These are phyloP conservation scores for Ceratitis capitata DNA, from an alignment of 1,140 invertebrate species.

Conservation along the genomic window DNA sequence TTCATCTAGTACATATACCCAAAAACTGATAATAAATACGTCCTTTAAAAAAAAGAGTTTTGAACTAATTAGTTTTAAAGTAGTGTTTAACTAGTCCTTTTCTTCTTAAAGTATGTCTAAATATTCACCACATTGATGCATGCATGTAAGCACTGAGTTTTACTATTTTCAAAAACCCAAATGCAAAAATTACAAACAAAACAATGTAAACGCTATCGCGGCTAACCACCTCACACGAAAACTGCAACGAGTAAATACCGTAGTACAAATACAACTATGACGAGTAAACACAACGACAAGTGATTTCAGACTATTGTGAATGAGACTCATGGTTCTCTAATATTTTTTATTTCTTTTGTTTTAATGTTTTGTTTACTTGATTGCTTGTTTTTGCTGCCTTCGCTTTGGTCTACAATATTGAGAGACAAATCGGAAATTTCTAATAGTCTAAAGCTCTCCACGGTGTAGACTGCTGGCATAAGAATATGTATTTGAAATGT, in stretches of 20 bases:
- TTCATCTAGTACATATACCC: too few species aligned
- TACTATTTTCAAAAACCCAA: not conserved
- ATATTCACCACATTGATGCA: too few species aligned
- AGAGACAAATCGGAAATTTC: not conserved
- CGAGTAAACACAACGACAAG: not conserved
- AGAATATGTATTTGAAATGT: too few species aligned
- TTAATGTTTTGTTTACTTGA: not conserved
- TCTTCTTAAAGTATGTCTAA: too few species aligned
- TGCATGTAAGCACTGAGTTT: not conserved
- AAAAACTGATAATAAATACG: too few species aligned
- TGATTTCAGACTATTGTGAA: too few species aligned
- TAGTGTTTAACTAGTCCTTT: too few species aligned
- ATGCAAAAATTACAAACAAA: not conserved
- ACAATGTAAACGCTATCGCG: not conserved
- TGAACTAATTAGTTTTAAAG: too few species aligned
- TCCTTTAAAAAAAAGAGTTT: too few species aligned
- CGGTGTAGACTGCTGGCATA: not conserved
- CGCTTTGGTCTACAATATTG: slow-evolving; percentile 20
- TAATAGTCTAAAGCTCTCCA: not conserved
- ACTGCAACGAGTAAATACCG: slow-evolving; percentile 12
- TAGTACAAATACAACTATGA: not conserved
- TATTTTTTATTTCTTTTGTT: not conserved
- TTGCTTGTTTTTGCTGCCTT: not conserved
- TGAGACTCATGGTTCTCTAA: not conserved
- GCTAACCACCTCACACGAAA: slow-evolving; percentile 17